Conservation (phyloP, 2,888 invertebrate species). For the Cephus pulcher region DNA sequence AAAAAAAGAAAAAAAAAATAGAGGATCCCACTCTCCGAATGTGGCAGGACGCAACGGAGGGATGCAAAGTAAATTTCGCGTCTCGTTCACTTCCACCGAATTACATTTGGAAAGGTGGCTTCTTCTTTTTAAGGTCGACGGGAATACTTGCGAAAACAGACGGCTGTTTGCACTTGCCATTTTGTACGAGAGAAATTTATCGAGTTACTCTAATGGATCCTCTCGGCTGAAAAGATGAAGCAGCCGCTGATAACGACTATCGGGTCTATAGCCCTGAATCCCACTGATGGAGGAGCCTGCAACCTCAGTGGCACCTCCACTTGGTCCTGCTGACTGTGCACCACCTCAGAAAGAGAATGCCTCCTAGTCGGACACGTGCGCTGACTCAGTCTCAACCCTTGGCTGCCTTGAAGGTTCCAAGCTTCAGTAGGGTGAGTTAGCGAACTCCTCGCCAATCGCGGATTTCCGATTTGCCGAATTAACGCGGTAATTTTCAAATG, state of each 20-base stretch:
- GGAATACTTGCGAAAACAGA: slow-evolving; percentile 1
- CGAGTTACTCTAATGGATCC: slow-evolving; percentile 8
- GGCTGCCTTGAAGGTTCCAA: no score
- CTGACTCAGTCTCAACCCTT: no score
- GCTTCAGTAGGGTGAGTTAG: no score
- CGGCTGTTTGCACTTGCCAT: slow-evolving; percentile 7
- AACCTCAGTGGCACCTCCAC: no score
- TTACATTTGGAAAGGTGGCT: not conserved
- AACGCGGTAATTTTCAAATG: not conserved
- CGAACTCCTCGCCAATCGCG: not conserved
- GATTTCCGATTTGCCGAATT: not conserved
- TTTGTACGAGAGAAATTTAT: slow-evolving; percentile 7
- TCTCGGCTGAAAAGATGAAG: not conserved
- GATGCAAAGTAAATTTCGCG: no score
- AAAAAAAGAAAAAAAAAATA: no score
- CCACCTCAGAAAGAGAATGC: no score
- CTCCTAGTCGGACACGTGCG: no score
- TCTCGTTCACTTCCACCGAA: not conserved
- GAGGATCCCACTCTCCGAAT: no score
- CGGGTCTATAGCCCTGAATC: not conserved
- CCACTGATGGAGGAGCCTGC: not conserved
- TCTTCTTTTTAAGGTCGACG: not conserved
- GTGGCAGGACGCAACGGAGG: no score
- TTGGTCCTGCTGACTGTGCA: no score
- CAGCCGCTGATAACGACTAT: not conserved